Conservation (phyloP, 2,888 invertebrate genomes). For the Eledone cirrhosa region DNA sequence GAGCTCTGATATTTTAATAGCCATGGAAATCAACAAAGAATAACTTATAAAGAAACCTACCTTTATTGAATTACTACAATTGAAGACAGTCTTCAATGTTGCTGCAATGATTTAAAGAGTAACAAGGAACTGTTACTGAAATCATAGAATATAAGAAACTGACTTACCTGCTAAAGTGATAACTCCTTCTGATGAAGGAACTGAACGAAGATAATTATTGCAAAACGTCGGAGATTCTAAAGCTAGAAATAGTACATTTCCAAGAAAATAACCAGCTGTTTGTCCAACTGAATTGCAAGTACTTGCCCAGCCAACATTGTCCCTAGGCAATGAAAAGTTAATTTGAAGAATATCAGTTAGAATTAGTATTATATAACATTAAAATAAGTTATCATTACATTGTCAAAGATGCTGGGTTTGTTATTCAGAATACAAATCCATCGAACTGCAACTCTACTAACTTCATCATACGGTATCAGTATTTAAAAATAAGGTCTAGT, state of each 20-base stretch:
- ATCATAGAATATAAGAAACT: conserved; percentile 93
- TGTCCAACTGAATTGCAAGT: conserved; percentile 99
- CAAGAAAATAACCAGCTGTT: conserved; percentile 95
- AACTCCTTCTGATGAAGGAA: conserved; percentile 77
- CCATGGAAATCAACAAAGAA: too few species aligned
- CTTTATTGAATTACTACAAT: not conserved
- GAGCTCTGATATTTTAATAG: too few species aligned
- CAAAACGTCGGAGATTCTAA: conserved; percentile 96
- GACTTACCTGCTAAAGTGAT: conserved; percentile 78
- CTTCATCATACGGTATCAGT: too few species aligned
- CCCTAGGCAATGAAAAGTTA: conserved; percentile 68
- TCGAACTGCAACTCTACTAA: too few species aligned
- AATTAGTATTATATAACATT: too few species aligned
- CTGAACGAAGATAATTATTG: conserved; percentile 85
- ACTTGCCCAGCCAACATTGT: conserved; percentile 97
- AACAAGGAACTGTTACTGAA: conserved; percentile 74
- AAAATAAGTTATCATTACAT: too few species aligned
- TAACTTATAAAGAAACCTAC: too few species aligned
- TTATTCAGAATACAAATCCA: too few species aligned
- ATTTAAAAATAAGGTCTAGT: too few species aligned
- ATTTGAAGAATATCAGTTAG: too few species aligned
- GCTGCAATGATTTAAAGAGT: not conserved
- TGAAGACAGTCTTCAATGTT: not conserved
- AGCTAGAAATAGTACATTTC: conserved; percentile 95
- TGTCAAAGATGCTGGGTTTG: too few species aligned